Evolutionary conservation across 2,888 invertebrate genomes (phyloP), one percentile per base, ranked within the genome.

Genomic region (Ormyrus nitidulus): DNA sequence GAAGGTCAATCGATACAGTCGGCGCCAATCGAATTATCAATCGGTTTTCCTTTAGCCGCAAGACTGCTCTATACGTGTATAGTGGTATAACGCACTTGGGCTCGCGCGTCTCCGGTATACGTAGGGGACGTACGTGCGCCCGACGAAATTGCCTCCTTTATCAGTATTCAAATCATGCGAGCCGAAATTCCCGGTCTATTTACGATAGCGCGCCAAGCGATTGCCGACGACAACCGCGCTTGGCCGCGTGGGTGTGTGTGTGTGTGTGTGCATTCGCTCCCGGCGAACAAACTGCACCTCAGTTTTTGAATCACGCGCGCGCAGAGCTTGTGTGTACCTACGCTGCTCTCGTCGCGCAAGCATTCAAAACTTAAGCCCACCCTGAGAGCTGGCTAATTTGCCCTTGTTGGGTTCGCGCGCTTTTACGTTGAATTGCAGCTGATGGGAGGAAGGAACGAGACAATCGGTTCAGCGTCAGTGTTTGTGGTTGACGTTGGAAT

Each of bases 101-200:
- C 51, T 6, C 19, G 19, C 48, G 65, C 44, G 34, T 34, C 5
- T 7, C 54, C 54, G 44, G 8, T 8, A 49, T 59, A 44, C 19
- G 3, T n/a, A 5, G 9, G 49, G 19, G 5, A 6, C 64, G 46
- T 51, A 69, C 69, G 53, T 11, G 62, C 64, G 53, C 69, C 9
- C 73, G 34, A 34, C 64, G 46, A 53, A 69, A 74, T 61, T 11
- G 62, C 64, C 59, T 73, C 9, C 73, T 53, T 70, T 74, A 71
- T 81, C 75, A 68, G 54, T 75, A 78, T 81, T 81, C 78, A 81
- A 81, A 81, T 78, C 78, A 78, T 62, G 70, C 54, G 44, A 58
- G 46, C 49, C 78, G 58, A 78, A 81, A 81, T 81, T 81, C 71
- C 69, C 69, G 69, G 74, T 77, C 78, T 75, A 75, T 78, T 81